A percentile compares a stretch with the other conserved stretches of the same genome.
phyloP scores from a whole-genome alignment of 2,888 invertebrate genomes.

The Lapara coniferarum region DNA sequence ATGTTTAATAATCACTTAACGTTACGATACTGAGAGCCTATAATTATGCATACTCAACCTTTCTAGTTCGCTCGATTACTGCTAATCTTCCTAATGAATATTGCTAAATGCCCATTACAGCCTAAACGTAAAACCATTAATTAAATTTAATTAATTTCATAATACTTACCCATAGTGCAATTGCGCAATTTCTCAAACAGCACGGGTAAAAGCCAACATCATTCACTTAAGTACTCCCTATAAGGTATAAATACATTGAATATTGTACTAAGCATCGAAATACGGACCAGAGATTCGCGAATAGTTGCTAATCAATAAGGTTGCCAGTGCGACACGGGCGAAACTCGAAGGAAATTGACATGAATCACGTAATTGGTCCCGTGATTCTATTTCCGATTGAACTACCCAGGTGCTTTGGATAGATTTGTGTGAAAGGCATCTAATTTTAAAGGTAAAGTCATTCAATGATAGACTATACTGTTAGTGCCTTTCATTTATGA shows the following conservation, averaged over 20 bases:
- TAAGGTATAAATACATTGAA: not conserved
- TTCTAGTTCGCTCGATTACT: too few species aligned
- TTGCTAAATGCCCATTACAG: too few species aligned
- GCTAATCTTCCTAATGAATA: too few species aligned
- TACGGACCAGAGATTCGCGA: conserved; percentile 4
- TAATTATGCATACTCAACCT: too few species aligned
- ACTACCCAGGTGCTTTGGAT: not conserved
- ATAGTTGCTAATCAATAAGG: conserved; percentile 23
- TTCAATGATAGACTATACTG: too few species aligned
- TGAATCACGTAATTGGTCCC: conserved; percentile 5
- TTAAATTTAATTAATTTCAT: too few species aligned
- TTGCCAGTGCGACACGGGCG: not conserved
- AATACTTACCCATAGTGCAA: too few species aligned
- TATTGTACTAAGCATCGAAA: not conserved
- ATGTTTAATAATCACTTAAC: too few species aligned
- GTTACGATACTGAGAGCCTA: too few species aligned
- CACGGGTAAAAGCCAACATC: not conserved
- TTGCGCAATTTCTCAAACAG: not conserved
- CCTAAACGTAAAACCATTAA: too few species aligned
- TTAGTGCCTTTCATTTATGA: too few species aligned
- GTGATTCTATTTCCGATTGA: conserved; percentile 14
- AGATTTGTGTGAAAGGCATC: not conserved
- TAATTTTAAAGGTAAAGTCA: too few species aligned
- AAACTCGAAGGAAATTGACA: not conserved
- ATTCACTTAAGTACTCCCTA: not conserved